phyloP scores from a whole-genome alignment of 2,113 vertebrate genomes.

The Bufo bufo region DNA sequence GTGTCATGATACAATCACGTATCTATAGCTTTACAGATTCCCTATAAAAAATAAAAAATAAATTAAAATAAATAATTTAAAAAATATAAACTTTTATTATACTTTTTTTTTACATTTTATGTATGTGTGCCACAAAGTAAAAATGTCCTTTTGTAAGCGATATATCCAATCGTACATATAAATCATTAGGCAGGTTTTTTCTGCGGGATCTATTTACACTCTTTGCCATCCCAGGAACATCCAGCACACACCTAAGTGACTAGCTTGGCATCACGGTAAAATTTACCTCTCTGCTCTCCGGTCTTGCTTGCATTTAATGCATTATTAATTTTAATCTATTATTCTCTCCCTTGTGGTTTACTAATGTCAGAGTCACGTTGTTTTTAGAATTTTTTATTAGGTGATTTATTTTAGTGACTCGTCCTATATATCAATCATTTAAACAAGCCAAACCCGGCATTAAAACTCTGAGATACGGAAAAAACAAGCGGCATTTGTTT shows the following conservation, averaged over 20 bases:
- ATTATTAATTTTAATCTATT: constrained; percentile 51
- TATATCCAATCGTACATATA: background rate
- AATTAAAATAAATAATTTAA: background rate
- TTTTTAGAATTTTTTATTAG: constrained; percentile 43
- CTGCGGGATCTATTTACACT: background rate
- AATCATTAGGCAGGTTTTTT: constrained; percentile 7
- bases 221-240: background rate
- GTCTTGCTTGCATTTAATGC: constrained; percentile 36
- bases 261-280: constrained; percentile 7
- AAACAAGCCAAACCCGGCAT: background rate
- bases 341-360: constrained; percentile 45
- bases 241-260: constrained; percentile 11
- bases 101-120: background rate
- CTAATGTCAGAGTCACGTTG: constrained; percentile 40
- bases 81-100: no score
- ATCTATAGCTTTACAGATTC: background rate
- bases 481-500: background rate
- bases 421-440: constrained; percentile 2
- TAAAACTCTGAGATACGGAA: background rate
- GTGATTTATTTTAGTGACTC: constrained; percentile 41
- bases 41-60: background rate
- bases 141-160: background rate
- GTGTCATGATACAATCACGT: background rate
- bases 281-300: constrained; percentile 26
- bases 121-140: background rate